Conservation (phyloP, 2,888 invertebrate genomes). For the Drosophila falleni region DNA sequence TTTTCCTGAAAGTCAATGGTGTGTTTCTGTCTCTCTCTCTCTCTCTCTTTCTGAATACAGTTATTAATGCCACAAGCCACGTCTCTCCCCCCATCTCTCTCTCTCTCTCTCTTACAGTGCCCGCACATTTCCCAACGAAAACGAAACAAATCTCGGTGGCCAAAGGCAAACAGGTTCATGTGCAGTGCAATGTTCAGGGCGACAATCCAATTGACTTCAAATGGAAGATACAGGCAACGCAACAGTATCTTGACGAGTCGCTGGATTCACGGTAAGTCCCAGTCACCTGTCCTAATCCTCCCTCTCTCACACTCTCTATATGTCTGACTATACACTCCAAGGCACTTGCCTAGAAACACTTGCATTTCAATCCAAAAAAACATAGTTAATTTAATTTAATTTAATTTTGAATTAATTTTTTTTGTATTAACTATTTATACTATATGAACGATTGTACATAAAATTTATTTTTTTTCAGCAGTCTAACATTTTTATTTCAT, state of each 20-base stretch:
- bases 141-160: constrained; percentile 93
- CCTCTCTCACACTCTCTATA: neutral
- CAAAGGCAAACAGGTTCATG: constrained; percentile 92
- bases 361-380: too few relatives aligned
- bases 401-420: too few relatives aligned
- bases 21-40: constrained; percentile 81
- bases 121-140: constrained; percentile 94
- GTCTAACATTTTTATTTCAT: too few relatives aligned
- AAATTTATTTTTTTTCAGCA: too few relatives aligned
- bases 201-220: constrained; percentile 94
- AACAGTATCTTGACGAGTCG: constrained; percentile 90
- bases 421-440: too few relatives aligned
- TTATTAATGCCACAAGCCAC: constrained; percentile 70
- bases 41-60: neutral
- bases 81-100: constrained; percentile 58
- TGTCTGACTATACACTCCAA: constrained; percentile 25
- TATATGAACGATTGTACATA: too few relatives aligned
- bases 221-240: constrained; percentile 90
- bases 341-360: constrained; percentile 17
- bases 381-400: too few relatives aligned
- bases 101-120: constrained; percentile 86
- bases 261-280: constrained; percentile 89
- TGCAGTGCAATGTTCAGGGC: constrained; percentile 95
- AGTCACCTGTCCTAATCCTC: neutral
- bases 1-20: constrained; percentile 96